Evolutionary conservation across 2,888 invertebrate genomes (phyloP), one percentile per base, ranked within the genome.

Genomic region (Dorcus parallelipipedus): DNA sequence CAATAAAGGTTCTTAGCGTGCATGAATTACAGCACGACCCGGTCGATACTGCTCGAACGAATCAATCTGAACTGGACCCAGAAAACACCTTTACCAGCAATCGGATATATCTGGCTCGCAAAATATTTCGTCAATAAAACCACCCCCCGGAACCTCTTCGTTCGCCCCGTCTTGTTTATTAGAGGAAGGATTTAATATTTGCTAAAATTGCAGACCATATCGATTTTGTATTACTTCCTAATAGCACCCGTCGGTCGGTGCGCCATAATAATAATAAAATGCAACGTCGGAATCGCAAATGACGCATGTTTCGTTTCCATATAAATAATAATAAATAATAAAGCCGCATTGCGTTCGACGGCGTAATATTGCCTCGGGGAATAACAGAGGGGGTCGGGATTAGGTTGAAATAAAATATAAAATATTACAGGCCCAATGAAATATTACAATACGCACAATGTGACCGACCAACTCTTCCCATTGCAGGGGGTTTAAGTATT

Each of bases 271-370:
- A 33, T 33, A 33, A 33, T 33, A 33, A 33, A 33, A 33, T 33
- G 26, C 26, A 33, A 33, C 26, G 26, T 6, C 26, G 26, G 26
- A 33, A 6, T 33, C 26, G 26, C 26, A 33, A 33, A 33, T 33
- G 26, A 33, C 26, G 26, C 26, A 33, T 33, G 26, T 55, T 56
- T 56, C 51, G 59, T 52, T 59, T 52, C 54, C 51, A 57, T 49
- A 60, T 57, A 60, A 60, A 57, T 57, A 60, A 60, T 60, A 60
- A 61, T 63, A 61, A 61, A 63, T 63, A 62, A 62, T 62, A 62
- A 62, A 49, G 58, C 54, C 58, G 58, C 62, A 60, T 62, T 62
- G 60, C 56, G 57, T 57, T 62, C 62, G 62, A 62, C 62, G 55
- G 60, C 54, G 56, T 54, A 45, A 52, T 58, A 59, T 61, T 59